These are phyloP conservation scores for Cerastis leucographa DNA, from an alignment of 2,888 invertebrate genomes.

Conservation along the genomic window DNA sequence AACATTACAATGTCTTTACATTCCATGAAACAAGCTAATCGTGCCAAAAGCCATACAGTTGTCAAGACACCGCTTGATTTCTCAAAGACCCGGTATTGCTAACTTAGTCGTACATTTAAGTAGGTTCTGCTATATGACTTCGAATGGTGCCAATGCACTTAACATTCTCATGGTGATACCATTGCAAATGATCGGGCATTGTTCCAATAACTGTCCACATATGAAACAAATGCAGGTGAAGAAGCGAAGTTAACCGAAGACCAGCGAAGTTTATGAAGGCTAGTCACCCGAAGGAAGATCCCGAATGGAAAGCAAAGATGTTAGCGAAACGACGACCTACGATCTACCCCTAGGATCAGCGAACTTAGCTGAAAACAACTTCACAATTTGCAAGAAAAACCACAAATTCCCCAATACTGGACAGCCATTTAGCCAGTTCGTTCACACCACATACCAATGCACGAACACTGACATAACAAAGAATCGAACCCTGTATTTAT, in stretches of 20 bases:
- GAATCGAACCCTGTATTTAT: slow-evolving; percentile 46
- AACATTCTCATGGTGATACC: slow-evolving; percentile 28
- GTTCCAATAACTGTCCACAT: slow-evolving; percentile 36
- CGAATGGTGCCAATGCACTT: slow-evolving; percentile 41
- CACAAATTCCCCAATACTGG: slow-evolving; percentile 4
- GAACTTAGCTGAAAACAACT: background rate
- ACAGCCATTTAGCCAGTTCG: slow-evolving; percentile 32
- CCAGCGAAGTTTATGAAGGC: background rate
- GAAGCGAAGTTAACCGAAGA: background rate
- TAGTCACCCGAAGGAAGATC: too few species aligned
- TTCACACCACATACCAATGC: slow-evolving; percentile 29
- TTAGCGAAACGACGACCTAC: background rate
- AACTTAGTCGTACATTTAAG: slow-evolving; percentile 8
- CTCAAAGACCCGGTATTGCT: slow-evolving; percentile 12
- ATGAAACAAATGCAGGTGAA: slow-evolving; percentile 8
- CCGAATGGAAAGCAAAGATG: background rate
- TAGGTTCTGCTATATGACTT: slow-evolving; percentile 30
- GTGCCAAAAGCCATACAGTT: slow-evolving; percentile 12
- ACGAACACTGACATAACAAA: slow-evolving; percentile 43
- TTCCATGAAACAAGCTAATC: slow-evolving; percentile 15
- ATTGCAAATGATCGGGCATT: slow-evolving; percentile 41
- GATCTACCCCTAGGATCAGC: background rate
- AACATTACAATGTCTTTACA: background rate
- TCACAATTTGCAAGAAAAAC: background rate
- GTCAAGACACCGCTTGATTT: slow-evolving; percentile 6